Conservation (phyloP, 2,888 invertebrate species). For the Nomada ruficornis region DNA sequence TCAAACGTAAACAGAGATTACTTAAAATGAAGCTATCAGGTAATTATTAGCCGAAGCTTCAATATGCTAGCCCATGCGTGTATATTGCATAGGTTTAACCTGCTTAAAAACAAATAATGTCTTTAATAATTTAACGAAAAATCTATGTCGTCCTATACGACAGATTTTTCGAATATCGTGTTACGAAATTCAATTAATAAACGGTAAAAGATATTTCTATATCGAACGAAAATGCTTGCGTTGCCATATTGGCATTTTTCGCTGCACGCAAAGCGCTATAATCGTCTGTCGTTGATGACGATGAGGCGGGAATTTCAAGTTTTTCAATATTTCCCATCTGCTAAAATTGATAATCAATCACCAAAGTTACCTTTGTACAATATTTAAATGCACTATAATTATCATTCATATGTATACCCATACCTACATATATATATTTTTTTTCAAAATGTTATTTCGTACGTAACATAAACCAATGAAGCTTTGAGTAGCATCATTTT, state of each 20-base stretch:
- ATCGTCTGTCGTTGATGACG: neutral
- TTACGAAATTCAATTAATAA: slow-evolving; percentile 38
- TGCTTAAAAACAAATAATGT: slow-evolving; percentile 1
- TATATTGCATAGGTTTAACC: slow-evolving; percentile 32
- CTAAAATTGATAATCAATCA: neutral
- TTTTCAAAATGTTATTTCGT: too few relatives aligned
- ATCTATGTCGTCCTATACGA: slow-evolving; percentile 4
- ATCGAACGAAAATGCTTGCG: slow-evolving; percentile 38
- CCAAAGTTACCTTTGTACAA: too few relatives aligned
- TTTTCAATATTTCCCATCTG: neutral
- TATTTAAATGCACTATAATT: too few relatives aligned
- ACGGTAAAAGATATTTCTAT: slow-evolving; percentile 40
- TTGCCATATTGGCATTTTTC: slow-evolving; percentile 63
- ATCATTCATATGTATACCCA: neutral
- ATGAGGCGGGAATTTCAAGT: slow-evolving; percentile 43
- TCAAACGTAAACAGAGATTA: slow-evolving; percentile 15
- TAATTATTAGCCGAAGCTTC: slow-evolving; percentile 30
- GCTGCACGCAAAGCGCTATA: slow-evolving; percentile 12
- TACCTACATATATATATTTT: too few relatives aligned
- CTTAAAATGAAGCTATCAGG: slow-evolving; percentile 11
- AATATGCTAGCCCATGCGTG: slow-evolving; percentile 41
- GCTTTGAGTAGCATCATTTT: too few relatives aligned
- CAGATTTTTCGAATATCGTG: slow-evolving; percentile 7
- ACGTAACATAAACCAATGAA: too few relatives aligned
- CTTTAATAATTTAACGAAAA: slow-evolving; percentile 3